Conservation (phyloP, 1,140 invertebrate species). For the Chironomus tepperi region DNA sequence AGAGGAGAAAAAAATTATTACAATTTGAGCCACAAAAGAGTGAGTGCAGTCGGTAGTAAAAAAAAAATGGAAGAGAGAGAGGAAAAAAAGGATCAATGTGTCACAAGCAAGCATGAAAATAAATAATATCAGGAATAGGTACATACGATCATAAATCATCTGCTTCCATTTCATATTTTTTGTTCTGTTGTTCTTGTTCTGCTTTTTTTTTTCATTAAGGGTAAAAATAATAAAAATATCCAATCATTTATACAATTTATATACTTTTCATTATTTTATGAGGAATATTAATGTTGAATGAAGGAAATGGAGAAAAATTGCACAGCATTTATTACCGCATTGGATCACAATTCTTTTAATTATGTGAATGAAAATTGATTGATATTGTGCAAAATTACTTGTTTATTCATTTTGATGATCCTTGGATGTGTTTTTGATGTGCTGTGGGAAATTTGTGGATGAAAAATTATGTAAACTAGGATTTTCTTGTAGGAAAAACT, state of each 20-base stretch:
- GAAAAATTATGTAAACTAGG: too few species aligned
- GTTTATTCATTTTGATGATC: too few species aligned
- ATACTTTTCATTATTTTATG: background rate
- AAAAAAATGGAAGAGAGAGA: background rate
- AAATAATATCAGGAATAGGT: constrained; percentile 8
- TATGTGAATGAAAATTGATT: too few species aligned
- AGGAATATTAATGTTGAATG: background rate
- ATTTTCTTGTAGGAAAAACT: too few species aligned
- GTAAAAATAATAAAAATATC: background rate
- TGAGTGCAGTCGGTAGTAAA: too few species aligned
- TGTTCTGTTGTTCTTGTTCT: too few species aligned
- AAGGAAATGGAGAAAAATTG: background rate
- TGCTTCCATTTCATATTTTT: background rate
- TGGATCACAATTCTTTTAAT: too few species aligned
- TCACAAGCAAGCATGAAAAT: constrained; percentile 8
- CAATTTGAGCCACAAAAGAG: too few species aligned
- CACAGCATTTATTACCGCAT: background rate
- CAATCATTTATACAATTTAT: background rate
- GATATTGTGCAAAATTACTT: too few species aligned
- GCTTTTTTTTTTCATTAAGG: background rate
- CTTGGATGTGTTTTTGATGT: too few species aligned
- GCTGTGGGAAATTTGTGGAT: too few species aligned
- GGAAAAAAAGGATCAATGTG: constrained; percentile 3
- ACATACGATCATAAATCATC: constrained; percentile 8
- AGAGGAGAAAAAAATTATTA: too few species aligned